Conservation (phyloP, 2,113 vertebrate genomes). For the Fregata magnificens region DNA sequence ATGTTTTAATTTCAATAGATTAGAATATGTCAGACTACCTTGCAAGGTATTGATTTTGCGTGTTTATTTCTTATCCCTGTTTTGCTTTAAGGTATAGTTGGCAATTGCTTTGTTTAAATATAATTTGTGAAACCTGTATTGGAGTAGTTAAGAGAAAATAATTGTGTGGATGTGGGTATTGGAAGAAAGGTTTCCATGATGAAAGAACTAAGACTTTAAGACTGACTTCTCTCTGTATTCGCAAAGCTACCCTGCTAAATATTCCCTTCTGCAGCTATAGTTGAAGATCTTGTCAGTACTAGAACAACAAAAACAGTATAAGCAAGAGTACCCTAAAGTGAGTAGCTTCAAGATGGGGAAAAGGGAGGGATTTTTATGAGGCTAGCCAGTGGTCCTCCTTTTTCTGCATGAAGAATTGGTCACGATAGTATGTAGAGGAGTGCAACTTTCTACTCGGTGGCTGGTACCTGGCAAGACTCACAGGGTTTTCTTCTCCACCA, state of each 20-base stretch:
- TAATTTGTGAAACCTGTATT: not conserved
- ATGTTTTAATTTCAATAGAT: not conserved
- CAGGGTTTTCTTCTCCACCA: not conserved
- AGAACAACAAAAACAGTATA: not conserved
- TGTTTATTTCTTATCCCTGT: not conserved
- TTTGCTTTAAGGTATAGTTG: not conserved
- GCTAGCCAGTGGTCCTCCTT: not conserved
- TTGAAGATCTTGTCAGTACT: not conserved
- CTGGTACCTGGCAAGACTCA: not conserved
- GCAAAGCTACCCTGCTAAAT: not conserved
- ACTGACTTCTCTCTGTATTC: not conserved
- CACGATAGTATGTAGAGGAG: not conserved
- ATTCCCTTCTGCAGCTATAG: not conserved
- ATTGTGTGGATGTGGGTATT: not conserved
- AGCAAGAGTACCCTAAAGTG: not conserved
- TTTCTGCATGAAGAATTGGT: not conserved
- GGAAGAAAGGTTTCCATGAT: not conserved
- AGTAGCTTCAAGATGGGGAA: not conserved
- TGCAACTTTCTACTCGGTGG: not conserved
- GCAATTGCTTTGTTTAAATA: slow-evolving; percentile 33
- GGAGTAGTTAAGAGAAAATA: slow-evolving; percentile 29
- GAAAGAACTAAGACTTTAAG: not conserved
- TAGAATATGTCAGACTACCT: not conserved
- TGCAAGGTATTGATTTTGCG: not conserved
- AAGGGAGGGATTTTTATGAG: not conserved